Evolutionary conservation across 2,113 vertebrate genomes (phyloP), one percentile per base, ranked within the genome.

Genomic region (Climacteris rufus): DNA sequence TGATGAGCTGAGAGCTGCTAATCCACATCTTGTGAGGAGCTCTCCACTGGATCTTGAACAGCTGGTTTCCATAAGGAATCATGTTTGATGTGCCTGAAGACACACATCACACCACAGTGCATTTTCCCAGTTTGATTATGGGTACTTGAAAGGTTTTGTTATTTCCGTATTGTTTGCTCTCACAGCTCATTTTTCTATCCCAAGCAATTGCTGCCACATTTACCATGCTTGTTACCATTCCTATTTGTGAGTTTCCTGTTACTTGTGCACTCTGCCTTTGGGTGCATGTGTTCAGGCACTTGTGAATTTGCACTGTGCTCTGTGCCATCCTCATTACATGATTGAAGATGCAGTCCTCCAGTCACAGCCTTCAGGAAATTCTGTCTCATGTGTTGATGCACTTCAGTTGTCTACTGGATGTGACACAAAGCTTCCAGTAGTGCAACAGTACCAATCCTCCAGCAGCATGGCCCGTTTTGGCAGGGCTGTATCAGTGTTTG

Each of bases 401-500:
- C 25, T 45, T 74, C 75, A 65, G 53, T 49, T 86, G 64, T 70
- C 89, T 65, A 69, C 77, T 80, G 40, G n/a, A 74, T 33, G 33
- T 89, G 76, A 90, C 68, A 86, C 15, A 23, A 88, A 95, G 83
- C 14, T 91, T 69, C 40, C 80, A 49, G 59, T n/a, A 69, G 86
- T 7, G 65, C 45, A 40, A 25, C 10, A 45, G 33, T 6, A 40
- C 10, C 0, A 0, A 33, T 61, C 24, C 44, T 84, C 28, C 53
- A 76, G 12, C 2, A 20, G 19, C 31, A 30, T 0, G 1, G 35
- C 18, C 47, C 6, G 0, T 70, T 87, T 53, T 15, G 19, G 52
- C 27, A 60, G 61, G 15, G 23, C 47, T 63, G 0, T 59, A 57
- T 22, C 47, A 23, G 24, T 1, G 5, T 31, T 21, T 27, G 13